phyloP scores from a whole-genome alignment of 2,113 vertebrate genomes.

The Grallaria varia region DNA sequence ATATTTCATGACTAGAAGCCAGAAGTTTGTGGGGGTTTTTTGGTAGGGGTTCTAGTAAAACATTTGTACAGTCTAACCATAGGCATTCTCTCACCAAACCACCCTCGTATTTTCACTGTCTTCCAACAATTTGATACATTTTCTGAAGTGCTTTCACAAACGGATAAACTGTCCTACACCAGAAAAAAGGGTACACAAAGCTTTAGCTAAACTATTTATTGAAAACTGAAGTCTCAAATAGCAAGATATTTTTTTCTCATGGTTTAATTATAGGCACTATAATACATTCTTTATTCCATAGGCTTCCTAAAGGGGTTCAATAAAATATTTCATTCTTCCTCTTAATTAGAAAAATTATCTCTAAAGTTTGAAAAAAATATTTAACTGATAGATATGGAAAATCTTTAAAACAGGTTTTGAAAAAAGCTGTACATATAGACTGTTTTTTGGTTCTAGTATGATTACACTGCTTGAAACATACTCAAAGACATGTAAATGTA shows the following conservation, averaged over 20 bases:
- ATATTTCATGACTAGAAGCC: neutral
- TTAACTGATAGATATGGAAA: neutral
- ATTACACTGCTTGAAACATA: neutral
- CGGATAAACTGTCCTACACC: neutral
- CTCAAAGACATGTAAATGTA: neutral
- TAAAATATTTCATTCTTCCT: neutral
- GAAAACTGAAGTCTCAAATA: neutral
- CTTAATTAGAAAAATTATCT: neutral
- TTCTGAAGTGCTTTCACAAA: neutral
- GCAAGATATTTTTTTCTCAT: neutral
- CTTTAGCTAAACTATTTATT: neutral
- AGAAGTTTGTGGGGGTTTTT: rapidly evolving
- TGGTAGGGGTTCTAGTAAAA: neutral
- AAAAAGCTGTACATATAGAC: neutral
- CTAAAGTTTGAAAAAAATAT: neutral
- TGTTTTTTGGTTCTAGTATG: neutral
- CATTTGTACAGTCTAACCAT: neutral
- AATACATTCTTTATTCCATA: neutral
- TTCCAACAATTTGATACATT: neutral
- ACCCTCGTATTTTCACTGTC: neutral
- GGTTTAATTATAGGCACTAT: neutral
- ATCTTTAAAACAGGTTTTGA: neutral
- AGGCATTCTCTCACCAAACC: neutral
- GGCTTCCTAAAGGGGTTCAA: neutral
- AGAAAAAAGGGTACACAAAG: neutral